phyloP scores from a whole-genome alignment of 2,797 vertebrate species.

The Echiichthys vipera region DNA sequence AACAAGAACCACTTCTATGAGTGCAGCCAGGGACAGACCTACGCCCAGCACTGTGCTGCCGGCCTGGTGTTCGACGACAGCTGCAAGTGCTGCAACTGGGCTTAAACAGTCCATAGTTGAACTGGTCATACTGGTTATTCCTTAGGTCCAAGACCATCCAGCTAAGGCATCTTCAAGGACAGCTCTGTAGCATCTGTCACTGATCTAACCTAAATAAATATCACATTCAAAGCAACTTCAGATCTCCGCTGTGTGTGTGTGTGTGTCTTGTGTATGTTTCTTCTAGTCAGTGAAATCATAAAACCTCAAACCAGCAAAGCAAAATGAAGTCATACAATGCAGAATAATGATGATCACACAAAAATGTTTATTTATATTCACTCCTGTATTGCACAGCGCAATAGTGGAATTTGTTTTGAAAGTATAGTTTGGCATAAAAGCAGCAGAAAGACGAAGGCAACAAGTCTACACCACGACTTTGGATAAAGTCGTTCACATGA shows the following conservation, averaged over 20 bases:
- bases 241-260: slow-evolving; percentile 2
- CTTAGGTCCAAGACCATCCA: slow-evolving; percentile 2
- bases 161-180: slow-evolving; percentile 15
- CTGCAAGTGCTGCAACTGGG: slow-evolving; percentile 86
- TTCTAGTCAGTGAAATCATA: background rate
- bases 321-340: background rate
- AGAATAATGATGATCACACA: background rate
- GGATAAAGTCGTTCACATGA: no score
- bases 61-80: slow-evolving; percentile 79
- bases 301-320: background rate
- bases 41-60: slow-evolving; percentile 53
- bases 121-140: background rate
- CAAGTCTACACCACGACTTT: no score
- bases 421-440: background rate
- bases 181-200: slow-evolving; percentile 16
- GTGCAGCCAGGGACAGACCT: slow-evolving; percentile 70
- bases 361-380: background rate
- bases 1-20: slow-evolving; percentile 80
- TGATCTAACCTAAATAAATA: slow-evolving; percentile 46
- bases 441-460: background rate
- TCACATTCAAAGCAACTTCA: slow-evolving; percentile 19
- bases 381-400: background rate
- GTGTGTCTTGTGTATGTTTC: background rate
- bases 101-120: slow-evolving; percentile 48
- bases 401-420: background rate